Evolutionary conservation across 1,140 invertebrate species (phyloP).

Genomic region (Pseudobourletiella spinata): DNA sequence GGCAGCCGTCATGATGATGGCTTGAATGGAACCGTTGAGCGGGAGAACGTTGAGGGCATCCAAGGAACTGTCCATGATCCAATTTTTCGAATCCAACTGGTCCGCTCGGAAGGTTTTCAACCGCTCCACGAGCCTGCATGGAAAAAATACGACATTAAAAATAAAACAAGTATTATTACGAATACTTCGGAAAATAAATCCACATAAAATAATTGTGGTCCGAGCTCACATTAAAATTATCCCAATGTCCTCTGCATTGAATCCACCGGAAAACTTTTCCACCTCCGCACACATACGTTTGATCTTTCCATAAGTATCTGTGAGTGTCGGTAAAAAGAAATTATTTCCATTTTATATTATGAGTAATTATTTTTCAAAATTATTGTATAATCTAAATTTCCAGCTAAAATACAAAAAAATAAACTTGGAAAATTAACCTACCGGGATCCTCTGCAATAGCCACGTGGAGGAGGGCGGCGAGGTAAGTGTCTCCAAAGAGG

Average conservation of each 20-base stretch:
- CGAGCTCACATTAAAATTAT: slow-evolving; percentile 20
- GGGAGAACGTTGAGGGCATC: slow-evolving; percentile 20
- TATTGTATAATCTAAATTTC: slow-evolving; percentile 1
- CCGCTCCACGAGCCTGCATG: slow-evolving; percentile 21
- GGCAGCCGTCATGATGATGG: slow-evolving; percentile 31
- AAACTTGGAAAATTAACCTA: slow-evolving; percentile 11
- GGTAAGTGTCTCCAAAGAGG: slow-evolving; percentile 40
- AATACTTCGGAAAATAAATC: too few relatives aligned
- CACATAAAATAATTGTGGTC: too few relatives aligned
- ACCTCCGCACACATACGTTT: slow-evolving; percentile 30
- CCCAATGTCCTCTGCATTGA: slow-evolving; percentile 18
- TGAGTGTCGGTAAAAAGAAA: too few relatives aligned
- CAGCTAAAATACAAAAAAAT: slow-evolving; percentile 12
- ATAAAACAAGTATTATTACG: too few relatives aligned
- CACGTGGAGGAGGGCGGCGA: slow-evolving; percentile 43
- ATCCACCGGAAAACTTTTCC: slow-evolving; percentile 28
- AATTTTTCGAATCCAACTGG: neutral
- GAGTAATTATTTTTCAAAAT: slow-evolving; percentile 7
- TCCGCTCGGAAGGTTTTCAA: slow-evolving; percentile 13
- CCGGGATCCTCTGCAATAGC: slow-evolving; percentile 42
- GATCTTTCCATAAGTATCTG: slow-evolving; percentile 22
- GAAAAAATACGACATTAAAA: too few relatives aligned
- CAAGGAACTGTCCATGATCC: neutral
- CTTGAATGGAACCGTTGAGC: slow-evolving; percentile 20
- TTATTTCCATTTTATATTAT: too few relatives aligned